Evolutionary conservation across 2,113 vertebrate genomes (phyloP).

Genomic region (Camelus bactrianus): DNA sequence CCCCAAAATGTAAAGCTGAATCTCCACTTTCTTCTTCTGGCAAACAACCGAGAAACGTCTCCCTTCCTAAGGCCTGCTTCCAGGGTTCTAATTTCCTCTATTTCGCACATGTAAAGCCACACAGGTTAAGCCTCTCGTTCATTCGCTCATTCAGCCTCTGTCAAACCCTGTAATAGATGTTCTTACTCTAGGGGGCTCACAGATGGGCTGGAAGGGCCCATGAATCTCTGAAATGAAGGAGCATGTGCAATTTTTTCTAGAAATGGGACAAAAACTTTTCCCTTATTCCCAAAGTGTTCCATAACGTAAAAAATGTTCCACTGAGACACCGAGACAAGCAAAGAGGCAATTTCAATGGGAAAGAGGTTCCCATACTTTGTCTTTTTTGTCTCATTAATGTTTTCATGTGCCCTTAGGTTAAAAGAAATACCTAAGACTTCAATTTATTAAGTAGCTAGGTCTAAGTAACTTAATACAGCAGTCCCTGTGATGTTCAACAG

Average conservation of each 20-base stretch:
- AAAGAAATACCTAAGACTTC: neutral
- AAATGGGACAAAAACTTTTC: neutral
- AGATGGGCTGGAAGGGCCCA: neutral
- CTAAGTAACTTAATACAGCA: neutral
- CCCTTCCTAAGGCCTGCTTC: neutral
- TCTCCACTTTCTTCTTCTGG: neutral
- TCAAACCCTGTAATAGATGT: neutral
- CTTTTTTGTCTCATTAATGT: neutral
- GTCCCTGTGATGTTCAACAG: neutral
- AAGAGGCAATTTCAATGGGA: neutral
- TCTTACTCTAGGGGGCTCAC: neutral
- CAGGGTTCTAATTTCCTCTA: neutral
- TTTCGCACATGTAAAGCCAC: neutral
- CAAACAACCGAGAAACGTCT: neutral
- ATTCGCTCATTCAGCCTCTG: neutral
- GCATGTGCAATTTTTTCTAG: neutral
- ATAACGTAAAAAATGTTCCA: neutral
- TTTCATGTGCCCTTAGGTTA: neutral
- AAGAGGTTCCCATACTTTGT: neutral
- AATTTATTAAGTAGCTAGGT: neutral
- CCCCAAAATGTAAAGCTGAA: neutral
- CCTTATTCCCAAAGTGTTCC: neutral
- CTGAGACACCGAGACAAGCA: neutral
- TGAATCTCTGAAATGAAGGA: neutral
- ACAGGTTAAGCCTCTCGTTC: neutral